A percentile compares a stretch with the other conserved stretches of the same genome.
Evolutionary conservation across 2,888 invertebrate genomes (phyloP).

Genomic region (Panzeria rudis): DNA sequence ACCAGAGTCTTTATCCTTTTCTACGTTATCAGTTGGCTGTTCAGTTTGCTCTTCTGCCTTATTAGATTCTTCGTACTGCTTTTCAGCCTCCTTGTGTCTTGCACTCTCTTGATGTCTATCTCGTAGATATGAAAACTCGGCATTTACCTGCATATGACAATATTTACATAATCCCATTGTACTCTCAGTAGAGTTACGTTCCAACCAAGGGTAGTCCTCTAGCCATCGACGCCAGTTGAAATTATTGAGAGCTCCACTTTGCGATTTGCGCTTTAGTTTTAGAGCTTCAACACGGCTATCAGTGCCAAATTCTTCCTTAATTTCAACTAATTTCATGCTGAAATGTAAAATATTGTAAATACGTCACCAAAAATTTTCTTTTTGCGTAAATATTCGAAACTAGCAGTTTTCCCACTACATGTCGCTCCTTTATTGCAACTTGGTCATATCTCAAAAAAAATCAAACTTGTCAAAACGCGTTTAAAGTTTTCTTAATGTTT

Average conservation of each 20-base stretch:
- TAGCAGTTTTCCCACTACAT: too few species aligned
- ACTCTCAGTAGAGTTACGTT: conserved; percentile 74
- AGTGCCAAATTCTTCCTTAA: conserved; percentile 79
- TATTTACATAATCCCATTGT: conserved; percentile 77
- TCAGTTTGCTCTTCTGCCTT: conserved; percentile 14
- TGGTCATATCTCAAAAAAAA: too few species aligned
- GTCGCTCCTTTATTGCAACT: too few species aligned
- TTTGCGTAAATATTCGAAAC: not conserved
- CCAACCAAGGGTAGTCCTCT: conserved; percentile 75
- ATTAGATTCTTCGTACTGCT: conserved; percentile 15
- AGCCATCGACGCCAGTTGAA: conserved; percentile 80
- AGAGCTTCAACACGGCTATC: conserved; percentile 75
- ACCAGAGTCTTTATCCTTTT: conserved; percentile 19
- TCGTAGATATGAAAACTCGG: conserved; percentile 78
- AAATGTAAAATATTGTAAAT: conserved; percentile 20
- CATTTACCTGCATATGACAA: conserved; percentile 77
- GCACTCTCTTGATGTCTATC: conserved; percentile 77
- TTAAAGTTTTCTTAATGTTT: too few species aligned
- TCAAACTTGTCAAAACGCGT: too few species aligned
- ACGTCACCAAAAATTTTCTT: not conserved
- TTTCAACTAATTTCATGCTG: conserved; percentile 66
- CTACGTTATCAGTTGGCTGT: not conserved
- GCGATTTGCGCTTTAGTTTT: conserved; percentile 75
- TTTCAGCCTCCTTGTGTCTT: conserved; percentile 72
- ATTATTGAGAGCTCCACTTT: conserved; percentile 76